Base-by-base conservation (phyloP, 1,140 invertebrate genomes). In the Proales similis region DNA sequence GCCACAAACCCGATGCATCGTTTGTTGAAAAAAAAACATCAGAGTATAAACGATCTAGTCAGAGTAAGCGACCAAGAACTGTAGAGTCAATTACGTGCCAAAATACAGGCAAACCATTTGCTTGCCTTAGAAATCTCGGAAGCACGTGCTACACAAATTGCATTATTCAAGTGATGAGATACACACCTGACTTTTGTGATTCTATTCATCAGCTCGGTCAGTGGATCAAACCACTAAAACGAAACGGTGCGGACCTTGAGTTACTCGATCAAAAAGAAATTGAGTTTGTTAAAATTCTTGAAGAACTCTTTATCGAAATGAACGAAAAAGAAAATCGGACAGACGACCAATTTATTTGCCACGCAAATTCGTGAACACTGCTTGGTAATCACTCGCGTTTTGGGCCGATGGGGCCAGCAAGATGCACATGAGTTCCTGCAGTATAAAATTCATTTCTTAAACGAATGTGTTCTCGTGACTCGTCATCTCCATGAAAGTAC, bases 361-460 rank as follows among this genome's bases (percentile, higher is more conserved):
- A 17, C 14, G 51, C 17, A 57, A 57, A 57, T 57, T 57, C 30
- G 51, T 57, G 5, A 57, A 42, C 36, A 57, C 51, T 9, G 51
- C 45, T 3, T 57, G 51, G 51, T 29, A 36, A n/a, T 14, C 30
- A 20, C 14, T 57, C n/a, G 45, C 26, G 17, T 57, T 57, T 42
- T 57, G 51, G 51, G 39, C 51, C 2, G 51, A 57, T 19, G 51
- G 51, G 4, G 33, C 19, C 51, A 57, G 20, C 51, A 57, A 39
- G 51, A 57, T 29, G 51, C 51, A 2, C 51, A 57, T 39, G 51
- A 57, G 45, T 57, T 57, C 45, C 36, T 57, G n/a, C 51, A 57
- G 45, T 57, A 57, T 29, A 57, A 36, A 42, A 57, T 57, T 24
- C 51, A 57, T 27, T 57, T 57, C 5, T 42, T 57, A 57, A 57